Evolutionary conservation across 2,797 vertebrate genomes (phyloP).

Genomic region (Poecilia picta): DNA sequence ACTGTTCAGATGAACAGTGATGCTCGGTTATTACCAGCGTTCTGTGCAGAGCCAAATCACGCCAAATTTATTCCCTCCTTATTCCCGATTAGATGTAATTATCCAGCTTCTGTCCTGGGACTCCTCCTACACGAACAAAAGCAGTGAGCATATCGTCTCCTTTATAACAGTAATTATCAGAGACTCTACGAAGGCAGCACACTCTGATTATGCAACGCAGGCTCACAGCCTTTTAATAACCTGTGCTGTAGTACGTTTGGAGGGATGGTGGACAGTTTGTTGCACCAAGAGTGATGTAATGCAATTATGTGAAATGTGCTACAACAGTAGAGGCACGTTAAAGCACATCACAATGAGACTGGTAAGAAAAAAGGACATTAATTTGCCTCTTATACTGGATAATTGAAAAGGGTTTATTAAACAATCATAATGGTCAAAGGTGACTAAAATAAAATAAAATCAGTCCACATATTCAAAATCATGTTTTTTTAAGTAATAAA

Average conservation of each 20-base stretch:
- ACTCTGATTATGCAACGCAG: neutral
- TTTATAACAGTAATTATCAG: neutral
- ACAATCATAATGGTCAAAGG: neutral
- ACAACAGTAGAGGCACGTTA: neutral
- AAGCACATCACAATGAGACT: neutral
- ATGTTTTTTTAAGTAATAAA: neutral
- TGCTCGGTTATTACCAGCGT: neutral
- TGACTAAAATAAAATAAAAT: neutral
- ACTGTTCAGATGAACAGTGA: too few species aligned
- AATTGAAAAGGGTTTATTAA: neutral
- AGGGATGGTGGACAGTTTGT: neutral
- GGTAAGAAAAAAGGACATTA: neutral
- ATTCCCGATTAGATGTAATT: slow-evolving; percentile 1
- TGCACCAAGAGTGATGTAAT: neutral
- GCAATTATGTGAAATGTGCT: neutral
- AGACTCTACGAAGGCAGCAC: neutral
- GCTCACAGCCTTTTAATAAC: neutral
- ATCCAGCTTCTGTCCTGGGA: neutral
- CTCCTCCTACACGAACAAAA: neutral
- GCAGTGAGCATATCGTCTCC: neutral
- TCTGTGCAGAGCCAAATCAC: neutral
- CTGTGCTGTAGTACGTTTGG: neutral
- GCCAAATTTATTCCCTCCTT: neutral
- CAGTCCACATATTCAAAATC: neutral
- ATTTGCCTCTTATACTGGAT: neutral